A percentile compares a stretch with the other conserved stretches of the same genome.
phyloP scores from a whole-genome alignment of 2,888 invertebrate species.

The Neoitamus cyanurus region DNA sequence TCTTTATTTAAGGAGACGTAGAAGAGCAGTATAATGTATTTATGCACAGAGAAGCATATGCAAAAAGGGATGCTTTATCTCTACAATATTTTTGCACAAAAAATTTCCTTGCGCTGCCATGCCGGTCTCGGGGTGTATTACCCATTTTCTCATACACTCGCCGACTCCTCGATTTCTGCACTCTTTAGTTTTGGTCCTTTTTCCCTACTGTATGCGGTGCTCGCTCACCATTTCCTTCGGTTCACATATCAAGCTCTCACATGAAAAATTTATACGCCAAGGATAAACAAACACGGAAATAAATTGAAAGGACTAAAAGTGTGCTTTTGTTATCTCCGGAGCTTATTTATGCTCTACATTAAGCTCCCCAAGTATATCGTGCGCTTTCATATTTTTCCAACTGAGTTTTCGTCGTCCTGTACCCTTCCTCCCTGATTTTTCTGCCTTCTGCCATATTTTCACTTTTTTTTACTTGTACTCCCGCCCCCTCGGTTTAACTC shows the following conservation, averaged over 20 bases:
- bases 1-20: constrained; percentile 20
- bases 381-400: constrained; percentile 47
- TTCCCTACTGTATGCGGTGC: not conserved
- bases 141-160: constrained; percentile 35
- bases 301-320: constrained; percentile 53
- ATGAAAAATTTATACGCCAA: constrained; percentile 46
- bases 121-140: constrained; percentile 6
- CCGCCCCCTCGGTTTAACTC: not conserved
- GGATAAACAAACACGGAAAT: constrained; percentile 53
- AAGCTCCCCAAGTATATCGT: constrained; percentile 48
- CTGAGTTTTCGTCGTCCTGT: constrained; percentile 12
- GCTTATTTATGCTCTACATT: constrained; percentile 53
- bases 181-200: not conserved
- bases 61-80: constrained; percentile 38
- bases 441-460: not conserved
- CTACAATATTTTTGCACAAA: not conserved
- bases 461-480: constrained; percentile 22
- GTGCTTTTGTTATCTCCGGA: constrained; percentile 47
- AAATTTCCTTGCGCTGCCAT: not conserved
- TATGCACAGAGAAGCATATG: constrained; percentile 34
- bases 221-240: not conserved
- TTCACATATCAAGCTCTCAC: constrained; percentile 42
- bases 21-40: constrained; percentile 31
- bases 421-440: not conserved
- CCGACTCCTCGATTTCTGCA: not conserved